phyloP scores from a whole-genome alignment of 2,888 invertebrate genomes.

The Exephanes ischioxanthus region DNA sequence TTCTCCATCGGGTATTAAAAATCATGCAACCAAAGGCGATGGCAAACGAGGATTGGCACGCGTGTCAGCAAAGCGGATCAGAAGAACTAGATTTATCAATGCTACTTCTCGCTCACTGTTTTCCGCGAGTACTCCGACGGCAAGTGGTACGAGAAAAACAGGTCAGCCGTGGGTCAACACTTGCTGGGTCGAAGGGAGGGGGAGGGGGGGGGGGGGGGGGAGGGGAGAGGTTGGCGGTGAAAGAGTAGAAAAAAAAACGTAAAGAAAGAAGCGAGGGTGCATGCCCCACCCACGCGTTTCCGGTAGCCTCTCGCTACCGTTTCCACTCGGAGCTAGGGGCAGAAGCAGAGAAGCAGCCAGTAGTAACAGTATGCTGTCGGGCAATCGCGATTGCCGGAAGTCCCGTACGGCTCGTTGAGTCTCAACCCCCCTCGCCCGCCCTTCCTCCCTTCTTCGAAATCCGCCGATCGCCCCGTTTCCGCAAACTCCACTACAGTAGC shows the following conservation, averaged over 20 bases:
- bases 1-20: no score
- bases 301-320: constrained; percentile 27
- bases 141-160: constrained; percentile 71
- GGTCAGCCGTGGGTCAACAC: constrained; percentile 65
- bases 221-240: not conserved
- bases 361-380: constrained; percentile 16
- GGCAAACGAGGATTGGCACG: not conserved
- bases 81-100: not conserved
- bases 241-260: not conserved
- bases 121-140: constrained; percentile 61
- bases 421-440: constrained; percentile 16
- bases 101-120: constrained; percentile 34
- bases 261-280: constrained; percentile 36
- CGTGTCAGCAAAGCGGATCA: not conserved
- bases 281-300: constrained; percentile 65
- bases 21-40: constrained; percentile 4
- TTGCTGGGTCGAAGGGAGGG: not conserved
- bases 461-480: constrained; percentile 58
- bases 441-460: constrained; percentile 50
- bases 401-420: constrained; percentile 58
- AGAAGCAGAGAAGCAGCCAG: not conserved
- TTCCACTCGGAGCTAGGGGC: constrained; percentile 11
- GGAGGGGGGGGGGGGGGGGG: not conserved
- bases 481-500: constrained; percentile 22
- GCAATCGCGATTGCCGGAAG: constrained; percentile 62